These are phyloP conservation scores for Ophonus ardosiacus DNA, from an alignment of 2,888 invertebrate species.

Conservation along the genomic window DNA sequence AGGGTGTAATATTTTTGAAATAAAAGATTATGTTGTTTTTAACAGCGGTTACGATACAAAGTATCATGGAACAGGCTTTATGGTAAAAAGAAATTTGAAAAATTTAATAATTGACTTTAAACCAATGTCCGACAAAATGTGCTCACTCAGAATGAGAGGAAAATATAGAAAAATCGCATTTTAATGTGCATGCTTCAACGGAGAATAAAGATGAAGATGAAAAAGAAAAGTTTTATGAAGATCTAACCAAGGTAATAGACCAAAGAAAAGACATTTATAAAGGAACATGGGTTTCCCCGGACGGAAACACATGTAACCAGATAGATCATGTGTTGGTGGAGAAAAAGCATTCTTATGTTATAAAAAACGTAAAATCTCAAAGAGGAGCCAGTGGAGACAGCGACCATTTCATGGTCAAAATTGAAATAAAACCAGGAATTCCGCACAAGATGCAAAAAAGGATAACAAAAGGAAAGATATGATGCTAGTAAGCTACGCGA, in stretches of 20 bases:
- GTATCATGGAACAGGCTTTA: too few relatives aligned
- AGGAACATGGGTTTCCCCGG: conserved; percentile 10
- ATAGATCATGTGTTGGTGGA: too few relatives aligned
- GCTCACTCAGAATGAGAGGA: background rate
- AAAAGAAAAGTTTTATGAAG: background rate
- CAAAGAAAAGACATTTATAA: background rate
- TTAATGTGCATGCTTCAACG: background rate
- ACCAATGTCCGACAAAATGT: background rate
- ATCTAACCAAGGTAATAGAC: too few relatives aligned
- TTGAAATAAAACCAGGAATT: background rate
- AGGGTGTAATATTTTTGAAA: background rate
- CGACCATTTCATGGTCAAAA: too few relatives aligned
- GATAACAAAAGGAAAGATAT: background rate
- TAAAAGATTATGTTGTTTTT: too few relatives aligned
- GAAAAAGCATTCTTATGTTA: background rate
- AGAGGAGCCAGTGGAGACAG: conserved; percentile 3
- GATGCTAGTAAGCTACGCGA: background rate
- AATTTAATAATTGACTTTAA: too few relatives aligned
- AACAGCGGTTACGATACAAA: too few relatives aligned
- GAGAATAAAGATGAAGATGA: background rate
- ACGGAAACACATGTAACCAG: too few relatives aligned
- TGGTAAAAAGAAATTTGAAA: too few relatives aligned
- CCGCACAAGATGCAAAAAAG: background rate
- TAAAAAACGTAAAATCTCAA: background rate
- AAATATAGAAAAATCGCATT: background rate